Percentiles rank a stretch among this genome's conserved stretches.
Conservation (phyloP, 2,797 vertebrate species). For the Microcaecilia unicolor region DNA sequence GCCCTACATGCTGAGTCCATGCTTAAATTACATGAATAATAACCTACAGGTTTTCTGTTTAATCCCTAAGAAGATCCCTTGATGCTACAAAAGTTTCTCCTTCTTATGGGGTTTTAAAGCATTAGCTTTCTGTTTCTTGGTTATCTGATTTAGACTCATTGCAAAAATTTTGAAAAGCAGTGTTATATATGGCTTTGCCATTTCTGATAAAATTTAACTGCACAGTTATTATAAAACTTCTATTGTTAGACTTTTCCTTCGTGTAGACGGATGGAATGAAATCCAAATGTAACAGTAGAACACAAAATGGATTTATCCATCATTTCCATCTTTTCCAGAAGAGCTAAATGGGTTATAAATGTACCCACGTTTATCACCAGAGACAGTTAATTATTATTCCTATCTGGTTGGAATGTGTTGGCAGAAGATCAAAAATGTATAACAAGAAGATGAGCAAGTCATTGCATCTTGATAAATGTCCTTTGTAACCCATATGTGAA, state of each 20-base stretch:
- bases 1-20: too few relatives aligned
- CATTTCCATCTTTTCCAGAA: too few relatives aligned
- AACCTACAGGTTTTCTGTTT: background rate
- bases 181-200: background rate
- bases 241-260: background rate
- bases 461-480: background rate
- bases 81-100: too few relatives aligned
- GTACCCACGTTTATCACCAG: too few relatives aligned
- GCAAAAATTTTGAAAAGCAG: too few relatives aligned
- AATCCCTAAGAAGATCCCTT: background rate
- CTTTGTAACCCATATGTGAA: background rate
- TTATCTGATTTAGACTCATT: too few relatives aligned
- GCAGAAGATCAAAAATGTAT: background rate
- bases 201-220: background rate
- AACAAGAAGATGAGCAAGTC: background rate
- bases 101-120: too few relatives aligned
- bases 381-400: background rate
- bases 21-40: too few relatives aligned
- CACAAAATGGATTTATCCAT: too few relatives aligned
- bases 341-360: too few relatives aligned
- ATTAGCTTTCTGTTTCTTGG: too few relatives aligned
- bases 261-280: background rate
- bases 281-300: too few relatives aligned
- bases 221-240: background rate
- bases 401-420: background rate